These are phyloP conservation scores for Cercopithecus mona DNA, from an alignment of 2,113 vertebrate species.

Conservation along the genomic window DNA sequence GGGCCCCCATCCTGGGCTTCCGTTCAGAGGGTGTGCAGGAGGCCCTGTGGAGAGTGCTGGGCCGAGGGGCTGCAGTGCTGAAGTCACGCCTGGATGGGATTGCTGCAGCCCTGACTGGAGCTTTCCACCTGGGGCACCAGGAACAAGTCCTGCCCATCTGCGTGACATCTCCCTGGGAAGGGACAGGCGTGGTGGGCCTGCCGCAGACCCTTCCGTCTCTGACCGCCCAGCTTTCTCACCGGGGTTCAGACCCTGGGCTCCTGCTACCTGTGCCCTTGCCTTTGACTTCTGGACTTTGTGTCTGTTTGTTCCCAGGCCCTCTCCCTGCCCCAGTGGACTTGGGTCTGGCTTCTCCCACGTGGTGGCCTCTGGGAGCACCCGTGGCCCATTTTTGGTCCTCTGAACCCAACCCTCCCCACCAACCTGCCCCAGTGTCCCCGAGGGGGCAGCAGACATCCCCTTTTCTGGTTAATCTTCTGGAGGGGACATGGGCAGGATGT, in stretches of 20 bases:
- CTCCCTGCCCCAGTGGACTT: accelerated
- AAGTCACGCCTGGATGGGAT: background rate
- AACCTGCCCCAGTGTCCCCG: accelerated
- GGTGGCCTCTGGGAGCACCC: background rate
- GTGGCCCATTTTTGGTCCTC: background rate
- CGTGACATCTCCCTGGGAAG: no score
- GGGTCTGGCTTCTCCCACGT: background rate
- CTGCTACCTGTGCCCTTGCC: background rate
- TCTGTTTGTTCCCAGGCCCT: background rate
- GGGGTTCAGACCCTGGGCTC: background rate
- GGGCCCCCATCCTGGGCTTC: background rate
- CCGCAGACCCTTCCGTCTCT: background rate
- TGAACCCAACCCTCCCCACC: background rate
- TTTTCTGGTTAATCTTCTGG: background rate
- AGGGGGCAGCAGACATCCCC: background rate
- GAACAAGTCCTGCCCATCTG: background rate
- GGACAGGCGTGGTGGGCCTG: accelerated
- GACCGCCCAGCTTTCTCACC: accelerated
- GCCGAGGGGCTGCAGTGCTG: background rate
- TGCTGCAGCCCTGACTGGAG: background rate
- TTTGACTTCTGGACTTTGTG: background rate
- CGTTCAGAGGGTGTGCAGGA: background rate
- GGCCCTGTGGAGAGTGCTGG: background rate
- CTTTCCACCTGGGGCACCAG: background rate
- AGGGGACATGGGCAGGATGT: background rate